phyloP scores from a whole-genome alignment of 92 coral and sea anemone genomes.

The Montipora capitata region DNA sequence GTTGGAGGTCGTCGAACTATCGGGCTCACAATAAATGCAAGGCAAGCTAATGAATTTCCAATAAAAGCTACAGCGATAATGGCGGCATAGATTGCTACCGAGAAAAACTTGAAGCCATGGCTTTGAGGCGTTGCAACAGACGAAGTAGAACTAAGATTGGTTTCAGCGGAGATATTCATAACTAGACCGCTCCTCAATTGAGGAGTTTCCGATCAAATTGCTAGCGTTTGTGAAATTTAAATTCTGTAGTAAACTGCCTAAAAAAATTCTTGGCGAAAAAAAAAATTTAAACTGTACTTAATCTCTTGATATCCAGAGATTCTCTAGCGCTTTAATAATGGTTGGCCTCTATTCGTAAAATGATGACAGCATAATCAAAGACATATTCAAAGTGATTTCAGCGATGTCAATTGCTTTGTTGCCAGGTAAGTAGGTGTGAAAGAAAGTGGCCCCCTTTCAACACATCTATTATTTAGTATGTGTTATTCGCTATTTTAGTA shows the following conservation, averaged over 20 bases:
- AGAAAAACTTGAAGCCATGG: conserved; percentile 17
- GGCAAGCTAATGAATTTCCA: conserved; percentile 87
- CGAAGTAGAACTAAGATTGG: conserved; percentile 16
- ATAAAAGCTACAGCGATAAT: conserved; percentile 73
- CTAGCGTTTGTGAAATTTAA: too few relatives aligned
- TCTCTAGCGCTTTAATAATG: too few relatives aligned
- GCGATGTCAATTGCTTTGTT: not conserved
- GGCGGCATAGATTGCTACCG: conserved; percentile 56
- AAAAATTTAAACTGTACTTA: too few relatives aligned
- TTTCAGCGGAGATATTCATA: conserved; percentile 33
- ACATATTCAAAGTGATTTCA: not conserved
- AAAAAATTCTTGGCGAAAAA: not conserved
- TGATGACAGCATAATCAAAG: too few relatives aligned
- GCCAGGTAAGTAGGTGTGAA: not conserved
- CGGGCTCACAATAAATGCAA: conserved; percentile 80
- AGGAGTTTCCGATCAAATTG: not conserved
- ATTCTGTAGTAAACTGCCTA: not conserved
- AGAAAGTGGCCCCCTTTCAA: too few relatives aligned
- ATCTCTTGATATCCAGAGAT: too few relatives aligned
- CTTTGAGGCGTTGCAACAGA: not conserved
- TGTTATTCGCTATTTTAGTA: too few relatives aligned
- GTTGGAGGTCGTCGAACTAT: conserved; percentile 85
- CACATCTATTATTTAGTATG: too few relatives aligned
- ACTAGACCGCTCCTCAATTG: not conserved
- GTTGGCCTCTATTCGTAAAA: too few relatives aligned